Percentiles rank a stretch among this genome's conserved stretches.
Evolutionary conservation across 1,140 invertebrate genomes (phyloP).

Genomic region (Galleria mellonella): DNA sequence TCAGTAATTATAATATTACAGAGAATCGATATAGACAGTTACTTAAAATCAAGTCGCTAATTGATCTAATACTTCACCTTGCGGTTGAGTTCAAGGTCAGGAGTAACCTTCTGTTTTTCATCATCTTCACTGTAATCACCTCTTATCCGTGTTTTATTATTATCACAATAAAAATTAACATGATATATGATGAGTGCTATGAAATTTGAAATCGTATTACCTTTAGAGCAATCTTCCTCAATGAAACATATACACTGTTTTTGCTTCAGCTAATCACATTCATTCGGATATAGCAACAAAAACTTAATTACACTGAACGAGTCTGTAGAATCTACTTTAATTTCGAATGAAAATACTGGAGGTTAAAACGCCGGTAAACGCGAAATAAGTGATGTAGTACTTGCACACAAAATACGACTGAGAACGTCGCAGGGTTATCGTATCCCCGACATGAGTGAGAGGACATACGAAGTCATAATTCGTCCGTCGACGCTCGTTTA

Average conservation of each 20-base stretch:
- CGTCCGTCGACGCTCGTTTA: background rate
- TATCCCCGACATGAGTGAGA: slow-evolving; percentile 20
- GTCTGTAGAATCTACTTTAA: slow-evolving; percentile 4
- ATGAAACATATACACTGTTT: slow-evolving; percentile 2
- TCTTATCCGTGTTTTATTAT: too few relatives aligned
- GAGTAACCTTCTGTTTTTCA: too few relatives aligned
- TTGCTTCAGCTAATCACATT: background rate
- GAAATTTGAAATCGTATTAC: background rate
- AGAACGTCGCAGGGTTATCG: slow-evolving; percentile 27
- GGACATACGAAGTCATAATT: background rate
- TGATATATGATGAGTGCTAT: too few relatives aligned
- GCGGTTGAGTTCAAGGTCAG: too few relatives aligned
- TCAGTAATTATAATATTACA: too few relatives aligned
- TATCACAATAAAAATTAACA: too few relatives aligned
- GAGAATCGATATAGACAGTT: too few relatives aligned
- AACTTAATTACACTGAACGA: slow-evolving; percentile 1
- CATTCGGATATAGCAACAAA: background rate
- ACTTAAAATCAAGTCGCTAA: too few relatives aligned
- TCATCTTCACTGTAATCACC: too few relatives aligned
- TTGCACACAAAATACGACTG: slow-evolving; percentile 26
- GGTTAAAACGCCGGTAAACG: slow-evolving; percentile 1
- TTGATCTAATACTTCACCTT: too few relatives aligned
- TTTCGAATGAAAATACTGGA: slow-evolving; percentile 2
- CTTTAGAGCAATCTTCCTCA: slow-evolving; percentile 5
- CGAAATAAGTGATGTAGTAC: slow-evolving; percentile 10